A percentile compares a stretch with the other conserved stretches of the same genome.
phyloP scores from a whole-genome alignment of 2,797 vertebrate genomes.

The Acomys russatus region DNA sequence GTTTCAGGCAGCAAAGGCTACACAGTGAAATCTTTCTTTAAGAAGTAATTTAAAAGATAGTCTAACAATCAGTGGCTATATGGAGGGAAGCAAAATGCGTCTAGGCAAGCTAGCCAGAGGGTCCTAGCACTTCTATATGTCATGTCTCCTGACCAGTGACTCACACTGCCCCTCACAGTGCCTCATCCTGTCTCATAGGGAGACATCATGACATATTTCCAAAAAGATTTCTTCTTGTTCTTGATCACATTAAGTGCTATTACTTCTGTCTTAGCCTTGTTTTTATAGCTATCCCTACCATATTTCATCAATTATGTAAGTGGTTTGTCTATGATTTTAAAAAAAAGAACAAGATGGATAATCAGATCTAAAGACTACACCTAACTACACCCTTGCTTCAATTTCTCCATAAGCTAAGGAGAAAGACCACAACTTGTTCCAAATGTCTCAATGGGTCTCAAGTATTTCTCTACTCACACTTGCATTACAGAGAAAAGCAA shows the following conservation, averaged over 20 bases:
- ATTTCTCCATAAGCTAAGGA: not conserved
- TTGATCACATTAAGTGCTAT: not conserved
- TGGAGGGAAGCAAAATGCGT: not conserved
- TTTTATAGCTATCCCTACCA: not conserved
- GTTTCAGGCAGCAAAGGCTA: not conserved
- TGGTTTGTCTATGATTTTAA: not conserved
- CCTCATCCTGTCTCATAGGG: not conserved
- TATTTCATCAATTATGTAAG: not conserved
- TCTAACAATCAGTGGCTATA: not conserved
- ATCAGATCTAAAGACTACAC: not conserved
- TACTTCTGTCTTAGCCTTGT: slow-evolving; percentile 7
- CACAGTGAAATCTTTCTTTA: not conserved
- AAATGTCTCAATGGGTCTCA: not conserved
- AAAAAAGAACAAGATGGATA: slow-evolving; percentile 11
- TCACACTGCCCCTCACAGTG: no score
- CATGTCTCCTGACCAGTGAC: not conserved
- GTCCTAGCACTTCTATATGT: not conserved
- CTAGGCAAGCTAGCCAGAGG: not conserved
- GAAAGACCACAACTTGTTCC: not conserved
- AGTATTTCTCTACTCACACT: not conserved
- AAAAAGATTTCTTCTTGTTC: not conserved
- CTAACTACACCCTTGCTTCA: not conserved
- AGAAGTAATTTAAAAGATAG: not conserved
- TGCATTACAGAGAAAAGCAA: not conserved
- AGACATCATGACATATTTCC: not conserved